Base-by-base conservation (phyloP, 1,140 invertebrate genomes). In the Drosophila grimshawi region DNA sequence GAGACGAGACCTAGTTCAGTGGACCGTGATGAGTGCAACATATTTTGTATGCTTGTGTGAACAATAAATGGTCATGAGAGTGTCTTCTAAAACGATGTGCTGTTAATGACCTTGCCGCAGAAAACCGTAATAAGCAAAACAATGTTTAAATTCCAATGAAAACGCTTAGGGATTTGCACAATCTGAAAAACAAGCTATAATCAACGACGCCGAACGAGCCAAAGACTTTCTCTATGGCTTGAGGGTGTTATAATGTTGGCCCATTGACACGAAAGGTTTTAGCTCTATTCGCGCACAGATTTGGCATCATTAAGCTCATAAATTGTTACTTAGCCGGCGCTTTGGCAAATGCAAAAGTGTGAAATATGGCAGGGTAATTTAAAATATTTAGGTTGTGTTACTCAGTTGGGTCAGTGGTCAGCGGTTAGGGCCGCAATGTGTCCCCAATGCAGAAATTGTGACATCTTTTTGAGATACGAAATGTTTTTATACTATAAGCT, bases 311-410 rank as follows among this genome's bases (percentile, higher is more conserved):
- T 88, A 86, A 62, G 70, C 37, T 57, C 61, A 53, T 73, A 85
- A 85, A 74, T 85, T 71, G 73, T 52, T 66, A 51, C 37, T 62
- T 55, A 62, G 48, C 64, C 8, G 32, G 59, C 66, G 62, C 69
- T n/a, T 43, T 39, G 10, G 65, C 71, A 41, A 27, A 43, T 56
- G 74, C 78, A 78, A 86, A 86, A 82, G 83, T 88, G 83, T 88
- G 83, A 86, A 86, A 88, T 88, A 88, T 88, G 83, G 64, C 83
- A 77, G 52, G 57, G 65, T 62, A 70, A 67, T 77, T 72, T 77
- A 45, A 19, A 19, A 49, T 45, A 82, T 65, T 86, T 78, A 79
- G 82, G 68, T 78, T 80, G 73, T 77, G 11, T 63, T 46, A 48
- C 32, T 61, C 57, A 74, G 64, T 60, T 65, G 78, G 80, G 77